A percentile compares a stretch with the other conserved stretches of the same genome.
Evolutionary conservation across 1,140 invertebrate genomes (phyloP).

Genomic region (Archivesica marissinica): DNA sequence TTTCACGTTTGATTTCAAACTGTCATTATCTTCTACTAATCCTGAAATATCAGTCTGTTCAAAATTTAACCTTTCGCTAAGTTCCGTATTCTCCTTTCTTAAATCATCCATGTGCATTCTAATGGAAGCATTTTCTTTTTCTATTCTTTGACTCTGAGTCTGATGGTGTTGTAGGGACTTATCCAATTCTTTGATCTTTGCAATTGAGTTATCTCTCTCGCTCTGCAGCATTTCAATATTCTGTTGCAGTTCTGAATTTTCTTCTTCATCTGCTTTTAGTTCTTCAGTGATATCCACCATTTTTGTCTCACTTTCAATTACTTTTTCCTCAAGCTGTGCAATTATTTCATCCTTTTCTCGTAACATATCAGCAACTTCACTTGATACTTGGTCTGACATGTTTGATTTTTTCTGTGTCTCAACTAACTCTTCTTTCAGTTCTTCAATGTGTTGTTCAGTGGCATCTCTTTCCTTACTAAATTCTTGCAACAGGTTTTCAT

Average conservation of each 20-base stretch:
- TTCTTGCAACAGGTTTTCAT: constrained; percentile 76
- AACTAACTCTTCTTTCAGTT: constrained; percentile 72
- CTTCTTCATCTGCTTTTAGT: constrained; percentile 73
- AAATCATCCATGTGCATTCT: constrained; percentile 75
- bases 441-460: constrained; percentile 78
- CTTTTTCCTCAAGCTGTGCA: constrained; percentile 80
- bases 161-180: constrained; percentile 68
- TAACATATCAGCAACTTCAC: constrained; percentile 76
- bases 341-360: constrained; percentile 80
- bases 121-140: constrained; percentile 72
- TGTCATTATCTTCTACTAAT: constrained; percentile 69
- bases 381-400: constrained; percentile 75
- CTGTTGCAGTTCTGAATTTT: constrained; percentile 72
- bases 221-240: constrained; percentile 70
- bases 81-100: constrained; percentile 71
- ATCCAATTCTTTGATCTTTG: constrained; percentile 74
- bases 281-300: constrained; percentile 78
- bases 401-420: constrained; percentile 70
- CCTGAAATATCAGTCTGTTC: constrained; percentile 60
- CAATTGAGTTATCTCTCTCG: constrained; percentile 70
- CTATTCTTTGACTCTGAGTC: constrained; percentile 68
- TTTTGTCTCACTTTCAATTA: constrained; percentile 80
- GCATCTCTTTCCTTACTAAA: constrained; percentile 77
- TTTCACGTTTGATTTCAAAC: constrained; percentile 67
- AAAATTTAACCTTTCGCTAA: constrained; percentile 67